A percentile compares a stretch with the other conserved stretches of the same genome.
Evolutionary conservation across 2,888 invertebrate species (phyloP).

Genomic region (Rhyacophila evoluta): DNA sequence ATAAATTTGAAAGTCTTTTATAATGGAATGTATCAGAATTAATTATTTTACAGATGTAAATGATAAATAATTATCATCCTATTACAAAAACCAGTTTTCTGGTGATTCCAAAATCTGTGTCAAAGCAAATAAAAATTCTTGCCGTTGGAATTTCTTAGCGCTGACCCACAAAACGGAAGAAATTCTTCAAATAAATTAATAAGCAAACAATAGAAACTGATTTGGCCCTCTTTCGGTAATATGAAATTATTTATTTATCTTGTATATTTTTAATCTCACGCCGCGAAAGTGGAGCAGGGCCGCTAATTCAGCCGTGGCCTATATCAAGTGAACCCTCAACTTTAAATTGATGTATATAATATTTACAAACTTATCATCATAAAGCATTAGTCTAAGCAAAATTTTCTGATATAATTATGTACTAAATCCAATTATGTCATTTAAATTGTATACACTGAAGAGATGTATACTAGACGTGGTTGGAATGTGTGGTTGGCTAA

Average conservation of each 20-base stretch:
- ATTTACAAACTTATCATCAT: not conserved
- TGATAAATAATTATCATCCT: not conserved
- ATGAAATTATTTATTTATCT: not conserved
- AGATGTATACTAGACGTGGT: too few relatives aligned
- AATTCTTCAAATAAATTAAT: not conserved
- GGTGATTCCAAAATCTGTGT: not conserved
- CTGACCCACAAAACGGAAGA: slow-evolving; percentile 11
- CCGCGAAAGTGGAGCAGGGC: not conserved
- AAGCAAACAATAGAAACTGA: not conserved
- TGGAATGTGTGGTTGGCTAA: too few relatives aligned
- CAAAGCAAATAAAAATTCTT: slow-evolving; percentile 3
- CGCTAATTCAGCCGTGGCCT: not conserved
- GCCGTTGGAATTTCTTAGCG: not conserved
- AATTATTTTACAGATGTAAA: not conserved
- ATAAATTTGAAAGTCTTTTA: not conserved
- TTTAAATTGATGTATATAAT: not conserved
- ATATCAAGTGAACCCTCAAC: not conserved
- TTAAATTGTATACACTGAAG: too few relatives aligned
- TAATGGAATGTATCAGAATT: not conserved
- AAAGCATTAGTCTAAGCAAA: too few relatives aligned
- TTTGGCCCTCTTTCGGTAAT: not conserved
- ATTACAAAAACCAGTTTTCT: slow-evolving; percentile 13
- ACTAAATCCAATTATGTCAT: too few relatives aligned
- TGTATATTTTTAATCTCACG: not conserved
- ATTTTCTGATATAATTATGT: too few relatives aligned